Evolutionary conservation across 2,888 invertebrate genomes (phyloP), one percentile per base, ranked within the genome.

Genomic region (Notocelia uddmanniana): DNA sequence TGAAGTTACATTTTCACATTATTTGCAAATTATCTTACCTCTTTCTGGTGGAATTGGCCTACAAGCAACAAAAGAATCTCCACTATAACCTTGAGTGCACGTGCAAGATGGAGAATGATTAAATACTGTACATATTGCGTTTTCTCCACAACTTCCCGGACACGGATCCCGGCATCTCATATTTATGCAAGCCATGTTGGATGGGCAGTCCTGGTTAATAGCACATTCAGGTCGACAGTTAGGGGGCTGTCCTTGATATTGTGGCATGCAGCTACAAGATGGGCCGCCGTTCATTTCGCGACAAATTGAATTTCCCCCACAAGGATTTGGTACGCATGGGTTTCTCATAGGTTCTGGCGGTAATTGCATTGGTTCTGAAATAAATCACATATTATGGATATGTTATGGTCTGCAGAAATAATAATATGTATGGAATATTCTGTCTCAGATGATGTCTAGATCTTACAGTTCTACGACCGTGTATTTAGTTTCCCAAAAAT

Each of bases 51-150:
- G 90, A 59, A 91, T 89, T 54, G 94, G 85, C 58, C 74, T 60
- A 82, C 97, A 97, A 70, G 94, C 94, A 59, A 94, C 95, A 83
- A 97, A 97, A 15, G 97, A 97, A 92, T 97, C 96, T 55, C 97
- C 97, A 1, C 95, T 96, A 80, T 95, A 97, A 63, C 96, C 96
- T 79, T 95, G 94, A 41, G 92, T 85, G 81, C 97, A 97, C 18
- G 95, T 91, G 80, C 97, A 97, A 1, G 95, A 94, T 10, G 97
- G 96, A 34, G 94, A 94, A 79, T 97, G 97, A 80, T 95, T 96
- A 68, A 96, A 95, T 26, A 96, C 96, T 60, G 88, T 92, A 83
- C 96, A 95, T 76, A 94, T 81, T 71, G 97, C 94, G 77, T 95
- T 94, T 77, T 93, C 85, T 52, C 97, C 96, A 80, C 97, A 97